Conservation (phyloP, 2,888 invertebrate species). For the Epinotia nisella region DNA sequence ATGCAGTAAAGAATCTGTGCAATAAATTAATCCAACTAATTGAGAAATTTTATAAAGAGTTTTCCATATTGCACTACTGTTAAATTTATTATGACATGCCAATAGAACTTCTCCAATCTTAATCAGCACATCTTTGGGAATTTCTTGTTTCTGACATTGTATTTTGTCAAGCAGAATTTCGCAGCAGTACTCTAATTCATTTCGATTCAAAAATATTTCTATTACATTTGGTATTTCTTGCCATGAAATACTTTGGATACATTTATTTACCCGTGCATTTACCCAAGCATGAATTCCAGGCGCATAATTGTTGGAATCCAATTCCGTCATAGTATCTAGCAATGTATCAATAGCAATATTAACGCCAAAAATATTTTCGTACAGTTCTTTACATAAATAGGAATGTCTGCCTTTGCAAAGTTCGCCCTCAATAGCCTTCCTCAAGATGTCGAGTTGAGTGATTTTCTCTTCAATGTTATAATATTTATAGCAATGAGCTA, state of each 20-base stretch:
- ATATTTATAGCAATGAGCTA: slow-evolving; percentile 59
- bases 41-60: slow-evolving; percentile 67
- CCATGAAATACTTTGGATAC: slow-evolving; percentile 58
- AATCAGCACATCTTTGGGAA: slow-evolving; percentile 52
- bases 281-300: slow-evolving; percentile 69
- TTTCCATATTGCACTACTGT: slow-evolving; percentile 63
- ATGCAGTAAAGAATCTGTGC: slow-evolving; percentile 48
- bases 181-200: slow-evolving; percentile 63
- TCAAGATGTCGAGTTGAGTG: slow-evolving; percentile 51
- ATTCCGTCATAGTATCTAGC: slow-evolving; percentile 56
- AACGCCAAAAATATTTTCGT: slow-evolving; percentile 56
- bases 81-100: slow-evolving; percentile 54
- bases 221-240: slow-evolving; percentile 57
- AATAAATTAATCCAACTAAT: slow-evolving; percentile 51
- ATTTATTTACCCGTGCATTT: slow-evolving; percentile 58
- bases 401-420: slow-evolving; percentile 56
- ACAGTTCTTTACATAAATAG: slow-evolving; percentile 63
- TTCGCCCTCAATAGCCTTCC: slow-evolving; percentile 52
- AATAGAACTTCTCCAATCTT: slow-evolving; percentile 59
- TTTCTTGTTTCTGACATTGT: slow-evolving; percentile 47
- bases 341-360: slow-evolving; percentile 50
- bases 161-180: slow-evolving; percentile 60
- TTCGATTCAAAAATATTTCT: slow-evolving; percentile 54
- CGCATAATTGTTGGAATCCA: slow-evolving; percentile 51
- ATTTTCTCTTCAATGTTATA: slow-evolving; percentile 47